Evolutionary conservation across 2,888 invertebrate genomes (phyloP).

Genomic region (Agrotis clavis): DNA sequence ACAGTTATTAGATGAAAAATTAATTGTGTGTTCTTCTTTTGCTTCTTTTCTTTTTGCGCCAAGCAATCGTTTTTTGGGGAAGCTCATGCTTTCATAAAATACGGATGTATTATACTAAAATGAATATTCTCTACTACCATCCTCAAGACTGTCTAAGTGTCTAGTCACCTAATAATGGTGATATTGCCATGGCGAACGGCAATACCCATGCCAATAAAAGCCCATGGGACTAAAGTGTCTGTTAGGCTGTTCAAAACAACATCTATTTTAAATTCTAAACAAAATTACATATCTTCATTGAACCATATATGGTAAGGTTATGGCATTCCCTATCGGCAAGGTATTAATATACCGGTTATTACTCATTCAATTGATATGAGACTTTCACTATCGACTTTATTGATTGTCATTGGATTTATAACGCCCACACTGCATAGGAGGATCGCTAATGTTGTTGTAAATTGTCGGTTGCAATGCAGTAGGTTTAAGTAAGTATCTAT

Average conservation of each 20-base stretch:
- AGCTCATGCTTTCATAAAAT: too few species aligned
- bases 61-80: too few species aligned
- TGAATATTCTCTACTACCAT: too few species aligned
- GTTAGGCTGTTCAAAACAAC: too few species aligned
- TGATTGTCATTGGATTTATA: constrained; percentile 53
- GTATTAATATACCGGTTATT: constrained; percentile 42
- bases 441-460: constrained; percentile 40
- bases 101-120: too few species aligned
- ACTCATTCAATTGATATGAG: constrained; percentile 45
- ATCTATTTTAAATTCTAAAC: background rate
- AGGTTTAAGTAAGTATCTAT: constrained; percentile 11
- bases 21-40: too few species aligned
- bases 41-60: too few species aligned
- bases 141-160: too few species aligned
- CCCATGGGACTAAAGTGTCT: background rate
- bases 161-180: too few species aligned
- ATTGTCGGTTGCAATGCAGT: constrained; percentile 25
- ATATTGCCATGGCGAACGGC: too few species aligned
- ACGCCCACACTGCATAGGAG: constrained; percentile 33
- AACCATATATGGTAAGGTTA: constrained; percentile 17
- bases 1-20: too few species aligned
- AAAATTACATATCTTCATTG: background rate
- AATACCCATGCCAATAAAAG: too few species aligned
- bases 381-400: constrained; percentile 54
- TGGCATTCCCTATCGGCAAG: constrained; percentile 14